A percentile compares a stretch with the other conserved stretches of the same genome.
Conservation (phyloP, 2,113 vertebrate genomes). For the Gorsachius goisagi region DNA sequence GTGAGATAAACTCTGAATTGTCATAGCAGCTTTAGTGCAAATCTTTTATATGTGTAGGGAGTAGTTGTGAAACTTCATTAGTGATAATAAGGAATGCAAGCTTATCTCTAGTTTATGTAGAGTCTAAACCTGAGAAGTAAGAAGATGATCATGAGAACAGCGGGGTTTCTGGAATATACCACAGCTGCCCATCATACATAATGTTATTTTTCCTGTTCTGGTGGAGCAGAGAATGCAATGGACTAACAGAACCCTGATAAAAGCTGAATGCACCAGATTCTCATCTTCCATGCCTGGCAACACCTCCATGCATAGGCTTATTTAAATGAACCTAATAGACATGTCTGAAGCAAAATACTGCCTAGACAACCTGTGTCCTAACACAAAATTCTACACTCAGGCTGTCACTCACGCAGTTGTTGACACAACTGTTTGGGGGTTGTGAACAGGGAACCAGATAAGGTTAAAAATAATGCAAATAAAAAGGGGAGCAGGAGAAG, state of each 20-base stretch:
- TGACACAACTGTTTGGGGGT: constrained; percentile 21
- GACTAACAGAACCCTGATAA: not conserved
- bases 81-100: not conserved
- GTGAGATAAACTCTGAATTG: not conserved
- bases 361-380: not conserved
- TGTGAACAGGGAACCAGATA: constrained; percentile 25
- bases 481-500: not conserved
- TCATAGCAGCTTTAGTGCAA: not conserved
- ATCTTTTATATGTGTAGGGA: not conserved
- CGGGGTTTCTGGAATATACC: not conserved
- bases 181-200: not conserved
- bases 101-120: not conserved
- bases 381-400: not conserved
- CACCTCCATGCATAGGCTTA: not conserved
- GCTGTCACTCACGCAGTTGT: constrained; percentile 10
- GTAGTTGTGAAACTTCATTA: not conserved
- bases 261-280: not conserved
- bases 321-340: not conserved
- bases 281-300: not conserved
- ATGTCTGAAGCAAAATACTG: not conserved
- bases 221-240: not conserved
- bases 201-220: not conserved
- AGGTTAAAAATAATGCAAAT: constrained; percentile 39
- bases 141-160: not conserved
- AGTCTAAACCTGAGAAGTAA: not conserved